phyloP scores from a whole-genome alignment of 2,797 vertebrate genomes.

The Sebastes cheni region DNA sequence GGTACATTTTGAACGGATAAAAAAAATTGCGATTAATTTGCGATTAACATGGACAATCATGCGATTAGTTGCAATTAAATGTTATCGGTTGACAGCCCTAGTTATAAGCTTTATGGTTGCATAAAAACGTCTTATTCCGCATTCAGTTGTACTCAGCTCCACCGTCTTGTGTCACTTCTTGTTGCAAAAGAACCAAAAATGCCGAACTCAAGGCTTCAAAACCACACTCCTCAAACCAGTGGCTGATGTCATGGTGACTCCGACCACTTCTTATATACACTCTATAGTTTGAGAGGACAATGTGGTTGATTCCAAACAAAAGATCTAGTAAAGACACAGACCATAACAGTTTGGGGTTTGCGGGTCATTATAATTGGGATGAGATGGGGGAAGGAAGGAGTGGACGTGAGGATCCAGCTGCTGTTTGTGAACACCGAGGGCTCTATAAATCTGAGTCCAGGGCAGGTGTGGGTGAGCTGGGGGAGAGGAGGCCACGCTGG shows the following conservation, averaged over 20 bases:
- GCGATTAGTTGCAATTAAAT: no score
- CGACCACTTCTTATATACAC: no score
- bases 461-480: constrained; percentile 52
- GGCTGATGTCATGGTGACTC: fast-evolving
- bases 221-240: fast-evolving
- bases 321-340: constrained; percentile 28
- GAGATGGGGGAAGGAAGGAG: background rate
- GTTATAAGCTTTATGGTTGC: no score
- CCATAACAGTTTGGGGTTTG: background rate
- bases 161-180: no score
- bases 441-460: constrained; percentile 54
- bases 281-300: background rate
- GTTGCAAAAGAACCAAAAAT: no score
- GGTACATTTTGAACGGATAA: no score
- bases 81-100: no score
- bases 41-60: no score
- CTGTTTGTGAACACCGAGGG: constrained; percentile 60
- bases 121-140: no score
- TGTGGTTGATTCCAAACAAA: constrained; percentile 6
- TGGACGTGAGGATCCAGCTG: constrained; percentile 34
- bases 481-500: background rate
- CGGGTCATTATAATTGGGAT: constrained; percentile 32
- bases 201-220: no score
- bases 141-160: no score
- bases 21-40: no score